Evolutionary conservation across 2,113 vertebrate species (phyloP), one percentile per base, ranked within the genome.

Genomic region (Psittacula cyanocephala): DNA sequence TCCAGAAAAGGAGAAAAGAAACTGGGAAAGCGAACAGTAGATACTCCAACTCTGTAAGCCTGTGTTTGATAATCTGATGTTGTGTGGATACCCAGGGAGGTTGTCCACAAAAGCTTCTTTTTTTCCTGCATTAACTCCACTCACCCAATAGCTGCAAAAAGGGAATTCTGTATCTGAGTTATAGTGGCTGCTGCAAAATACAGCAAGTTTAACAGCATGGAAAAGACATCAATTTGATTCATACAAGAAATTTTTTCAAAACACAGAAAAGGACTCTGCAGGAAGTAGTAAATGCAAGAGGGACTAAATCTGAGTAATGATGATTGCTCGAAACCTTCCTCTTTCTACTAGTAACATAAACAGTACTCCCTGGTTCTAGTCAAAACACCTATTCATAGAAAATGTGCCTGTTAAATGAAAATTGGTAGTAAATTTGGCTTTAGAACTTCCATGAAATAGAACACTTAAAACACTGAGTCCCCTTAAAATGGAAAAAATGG

Each of bases 21-120:
- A 52, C 88, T n/a, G 37, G 89, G 81, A 81, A 98, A 97, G 18
- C 89, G 88, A 28, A 96, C 83, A 28, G 98, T 98, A 10, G 97
- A 96, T 75, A 98, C 96, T 81, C 98, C 98, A 47, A 98, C 96
- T 81, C 98, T 96, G 88, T 6, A 98, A 98, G 11, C 96, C 93
- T 7, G 52, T 96, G 81, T 96, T 95, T 62, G 97, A 98, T 10
- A 96, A 96, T 44, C 98, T 97, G 79, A 98, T 98, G 96, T 98
- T 98, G 97, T 98, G 98, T 3, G 98, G 98, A 82, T 98, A 98
- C 83, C 98, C 98, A 17, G 97, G 95, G 95, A 98, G 95, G 95
- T 98, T 98, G 95, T 97, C 97, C 79, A 97, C 67, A 91, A 98
- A 33, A 28, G 97, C 59, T 67, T 97, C 98, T 85, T 94, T 97